These are phyloP conservation scores for Ctenopoma multispine DNA, from an alignment of 2,797 vertebrate species.

Conservation along the genomic window DNA sequence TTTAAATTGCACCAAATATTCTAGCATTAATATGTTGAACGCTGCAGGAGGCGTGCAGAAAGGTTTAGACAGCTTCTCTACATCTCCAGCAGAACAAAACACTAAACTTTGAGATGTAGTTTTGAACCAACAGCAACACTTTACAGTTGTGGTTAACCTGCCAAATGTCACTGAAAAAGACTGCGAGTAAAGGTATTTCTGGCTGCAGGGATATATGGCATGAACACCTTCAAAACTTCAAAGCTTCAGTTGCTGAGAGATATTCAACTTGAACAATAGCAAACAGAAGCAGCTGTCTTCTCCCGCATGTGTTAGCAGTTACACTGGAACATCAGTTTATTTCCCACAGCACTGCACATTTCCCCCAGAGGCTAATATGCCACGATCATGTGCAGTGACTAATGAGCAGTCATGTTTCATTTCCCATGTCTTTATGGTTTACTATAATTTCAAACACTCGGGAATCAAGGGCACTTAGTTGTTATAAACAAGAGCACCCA, in stretches of 20 bases:
- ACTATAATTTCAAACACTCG: constrained; percentile 27
- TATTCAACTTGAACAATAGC: constrained; percentile 10
- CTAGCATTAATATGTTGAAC: not conserved
- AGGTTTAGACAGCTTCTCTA: not conserved
- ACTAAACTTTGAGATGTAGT: not conserved
- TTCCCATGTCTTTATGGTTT: constrained; percentile 37
- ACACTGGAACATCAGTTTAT: constrained; percentile 30
- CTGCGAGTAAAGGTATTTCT: not conserved
- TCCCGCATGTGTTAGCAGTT: constrained; percentile 27
- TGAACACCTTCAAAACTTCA: constrained; percentile 1
- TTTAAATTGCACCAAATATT: not conserved
- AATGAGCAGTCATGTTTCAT: constrained; percentile 47
- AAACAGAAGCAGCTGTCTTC: constrained; percentile 15
- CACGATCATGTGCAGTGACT: constrained; percentile 34
- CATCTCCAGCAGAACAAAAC: constrained; percentile 5
- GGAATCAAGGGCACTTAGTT: constrained; percentile 16
- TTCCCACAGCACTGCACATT: constrained; percentile 19
- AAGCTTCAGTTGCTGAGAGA: not conserved
- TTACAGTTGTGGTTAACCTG: constrained; percentile 4
- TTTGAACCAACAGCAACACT: constrained; percentile 8
- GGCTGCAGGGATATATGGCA: not conserved
- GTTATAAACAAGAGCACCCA: constrained; percentile 18
- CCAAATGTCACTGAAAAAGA: constrained; percentile 17
- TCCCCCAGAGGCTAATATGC: constrained; percentile 22
- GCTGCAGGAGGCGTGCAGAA: not conserved